Conservation (phyloP, 2,113 vertebrate species). For the Bettongia penicillata region DNA sequence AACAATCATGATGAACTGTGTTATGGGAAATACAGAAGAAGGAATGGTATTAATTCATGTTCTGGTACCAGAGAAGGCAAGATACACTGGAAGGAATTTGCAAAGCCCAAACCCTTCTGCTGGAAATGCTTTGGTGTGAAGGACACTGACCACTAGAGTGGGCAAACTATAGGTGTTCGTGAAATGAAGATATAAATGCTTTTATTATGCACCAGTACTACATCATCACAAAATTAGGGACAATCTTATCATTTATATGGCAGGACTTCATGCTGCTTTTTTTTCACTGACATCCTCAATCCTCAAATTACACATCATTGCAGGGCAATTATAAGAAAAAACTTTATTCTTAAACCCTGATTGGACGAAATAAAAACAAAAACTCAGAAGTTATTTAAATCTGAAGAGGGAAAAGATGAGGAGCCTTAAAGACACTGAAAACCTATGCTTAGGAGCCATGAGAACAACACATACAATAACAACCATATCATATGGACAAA, state of each 20-base stretch:
- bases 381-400: background rate
- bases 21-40: background rate
- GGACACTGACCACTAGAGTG: background rate
- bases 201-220: background rate
- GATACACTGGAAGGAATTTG: background rate
- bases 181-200: background rate
- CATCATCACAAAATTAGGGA: background rate
- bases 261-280: background rate
- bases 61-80: background rate
- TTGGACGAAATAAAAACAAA: background rate
- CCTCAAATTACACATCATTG: background rate
- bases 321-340: background rate
- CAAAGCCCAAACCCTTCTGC: background rate
- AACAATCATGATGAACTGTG: background rate
- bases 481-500: background rate
- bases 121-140: background rate
- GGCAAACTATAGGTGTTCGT: background rate
- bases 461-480: background rate
- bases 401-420: background rate
- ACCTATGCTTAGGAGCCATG: background rate
- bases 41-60: background rate
- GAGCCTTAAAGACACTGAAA: background rate
- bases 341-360: background rate
- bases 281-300: background rate
- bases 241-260: background rate